Base-by-base conservation (phyloP, 2,797 vertebrate species). In the Coreius guichenoti region DNA sequence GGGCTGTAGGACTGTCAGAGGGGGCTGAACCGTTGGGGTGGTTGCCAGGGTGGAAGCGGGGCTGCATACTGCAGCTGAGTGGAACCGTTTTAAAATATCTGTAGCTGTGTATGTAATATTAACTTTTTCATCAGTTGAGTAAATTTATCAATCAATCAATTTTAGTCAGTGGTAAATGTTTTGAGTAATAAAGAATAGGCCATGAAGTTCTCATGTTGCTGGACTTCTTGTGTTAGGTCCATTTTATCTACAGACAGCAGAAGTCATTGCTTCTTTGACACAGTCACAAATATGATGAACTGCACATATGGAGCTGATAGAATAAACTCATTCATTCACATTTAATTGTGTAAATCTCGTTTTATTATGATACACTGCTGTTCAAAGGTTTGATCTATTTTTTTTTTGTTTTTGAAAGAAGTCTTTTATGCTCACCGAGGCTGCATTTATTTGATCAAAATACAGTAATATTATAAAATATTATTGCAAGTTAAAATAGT, bases 221-320 rank as follows among this genome's bases (percentile, higher is more conserved):
- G 69, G 13, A 74, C 26, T 73, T 17, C 56, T 14, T 45, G 8
- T 26, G 4, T 43, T 63, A 23, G 33, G 23, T 12, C 31, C 7
- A 74, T 29, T 51, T 83, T 83, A 67, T 83, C 70, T 75, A 8
- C 72, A 19, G 43, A 19, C 17, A n/a, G n/a, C 81, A 82, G 39
- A 51, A 51, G 58, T 29, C 5, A 63, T 7, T 63, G 61, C 13
- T 56, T 23, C 23, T 56, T 4, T 23, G 54, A 63, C 13, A 63
- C 14, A 1, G 5, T 16, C 26, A 7, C 0, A 26, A 14, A 29
- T 26, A 26, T 61, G n/a, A 63, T 63, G 2, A 81, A 43, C 7
- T 70, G 5, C 26, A 31, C 12, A 54, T 33, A 61, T 1, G 26
- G 36, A 58, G 17, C 5, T 82, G 33, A 39, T 8, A 54, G 23